These are phyloP conservation scores for Lepus oiostolus DNA, from an alignment of 2,797 vertebrate species.

Conservation along the genomic window DNA sequence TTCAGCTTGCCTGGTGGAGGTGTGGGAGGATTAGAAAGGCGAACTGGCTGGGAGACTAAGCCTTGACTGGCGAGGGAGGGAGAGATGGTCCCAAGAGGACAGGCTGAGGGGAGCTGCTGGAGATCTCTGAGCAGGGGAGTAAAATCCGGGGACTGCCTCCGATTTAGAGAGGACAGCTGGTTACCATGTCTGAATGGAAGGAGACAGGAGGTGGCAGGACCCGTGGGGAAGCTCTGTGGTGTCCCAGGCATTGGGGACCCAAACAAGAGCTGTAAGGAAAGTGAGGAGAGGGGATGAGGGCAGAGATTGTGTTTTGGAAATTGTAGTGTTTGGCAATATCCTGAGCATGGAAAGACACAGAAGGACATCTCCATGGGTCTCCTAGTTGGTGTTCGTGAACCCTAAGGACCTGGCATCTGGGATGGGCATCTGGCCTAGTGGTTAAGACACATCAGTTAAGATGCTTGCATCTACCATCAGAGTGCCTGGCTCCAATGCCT, in stretches of 20 bases:
- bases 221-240: neutral
- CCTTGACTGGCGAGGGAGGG: neutral
- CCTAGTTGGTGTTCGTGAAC: neutral
- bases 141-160: neutral
- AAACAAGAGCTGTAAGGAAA: neutral
- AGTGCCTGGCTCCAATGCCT: too few species aligned
- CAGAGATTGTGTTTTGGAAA: neutral
- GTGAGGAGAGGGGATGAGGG: neutral
- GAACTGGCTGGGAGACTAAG: neutral
- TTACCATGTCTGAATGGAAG: neutral
- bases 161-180: neutral
- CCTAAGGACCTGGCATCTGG: neutral
- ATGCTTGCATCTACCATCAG: too few species aligned
- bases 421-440: too few species aligned
- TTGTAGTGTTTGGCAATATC: neutral
- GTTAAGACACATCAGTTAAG: too few species aligned
- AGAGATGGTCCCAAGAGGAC: neutral
- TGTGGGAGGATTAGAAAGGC: neutral
- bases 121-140: neutral
- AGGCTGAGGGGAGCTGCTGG: neutral
- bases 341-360: neutral
- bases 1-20: neutral
- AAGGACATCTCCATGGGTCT: neutral
- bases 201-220: neutral
- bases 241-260: neutral